phyloP scores from a whole-genome alignment of 2,113 vertebrate genomes.

The Menura novaehollandiae region DNA sequence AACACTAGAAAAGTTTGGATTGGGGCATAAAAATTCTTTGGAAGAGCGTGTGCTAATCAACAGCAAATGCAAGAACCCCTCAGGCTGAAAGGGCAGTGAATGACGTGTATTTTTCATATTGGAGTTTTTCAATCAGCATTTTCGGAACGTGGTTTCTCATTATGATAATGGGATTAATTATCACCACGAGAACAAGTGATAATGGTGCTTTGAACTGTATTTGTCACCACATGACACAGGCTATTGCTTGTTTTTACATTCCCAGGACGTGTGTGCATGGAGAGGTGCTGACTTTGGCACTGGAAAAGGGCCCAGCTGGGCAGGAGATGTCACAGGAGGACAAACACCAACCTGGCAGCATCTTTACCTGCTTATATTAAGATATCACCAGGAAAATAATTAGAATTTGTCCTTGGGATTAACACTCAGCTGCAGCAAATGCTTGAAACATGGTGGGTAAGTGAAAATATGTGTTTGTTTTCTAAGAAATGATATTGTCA shows the following conservation, averaged over 20 bases:
- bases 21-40: slow-evolving; percentile 62
- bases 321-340: background rate
- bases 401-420: background rate
- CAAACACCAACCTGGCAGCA: background rate
- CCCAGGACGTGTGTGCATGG: background rate
- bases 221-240: slow-evolving; percentile 41
- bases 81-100: slow-evolving; percentile 52
- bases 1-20: slow-evolving; percentile 70
- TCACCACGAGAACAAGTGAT: slow-evolving; percentile 53
- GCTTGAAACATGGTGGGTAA: background rate
- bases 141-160: slow-evolving; percentile 58
- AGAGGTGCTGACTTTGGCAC: background rate
- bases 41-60: slow-evolving; percentile 62
- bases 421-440: background rate
- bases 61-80: slow-evolving; percentile 56
- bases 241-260: slow-evolving; percentile 36
- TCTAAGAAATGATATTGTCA: slow-evolving; percentile 5
- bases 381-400: slow-evolving; percentile 15
- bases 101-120: slow-evolving; percentile 36
- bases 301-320: background rate
- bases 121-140: slow-evolving; percentile 69
- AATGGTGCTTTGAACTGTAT: slow-evolving; percentile 62
- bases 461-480: background rate
- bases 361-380: background rate
- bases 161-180: slow-evolving; percentile 76